Conservation (phyloP, 2,888 invertebrate species). For the Morinoia aosen region DNA sequence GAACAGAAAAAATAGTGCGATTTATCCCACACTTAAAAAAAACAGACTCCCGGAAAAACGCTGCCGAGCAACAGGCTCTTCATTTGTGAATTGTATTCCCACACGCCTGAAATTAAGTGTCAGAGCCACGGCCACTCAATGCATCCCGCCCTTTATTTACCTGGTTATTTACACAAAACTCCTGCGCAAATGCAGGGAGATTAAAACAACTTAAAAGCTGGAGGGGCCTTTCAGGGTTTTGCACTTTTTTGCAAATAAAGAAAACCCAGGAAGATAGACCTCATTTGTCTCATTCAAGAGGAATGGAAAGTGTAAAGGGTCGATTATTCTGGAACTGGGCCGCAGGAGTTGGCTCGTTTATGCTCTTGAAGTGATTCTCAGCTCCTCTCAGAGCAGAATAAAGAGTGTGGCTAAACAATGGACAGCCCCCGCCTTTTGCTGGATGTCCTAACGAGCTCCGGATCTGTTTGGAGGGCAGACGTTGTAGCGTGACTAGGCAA, state of each 20-base stretch:
- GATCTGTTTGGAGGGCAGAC: background rate
- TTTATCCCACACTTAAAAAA: background rate
- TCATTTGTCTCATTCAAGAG: slow-evolving; percentile 4
- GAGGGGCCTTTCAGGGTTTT: background rate
- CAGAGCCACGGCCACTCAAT: background rate
- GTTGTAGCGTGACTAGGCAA: background rate
- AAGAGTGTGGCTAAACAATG: slow-evolving; percentile 15
- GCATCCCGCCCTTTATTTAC: background rate
- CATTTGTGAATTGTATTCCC: background rate
- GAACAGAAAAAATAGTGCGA: background rate
- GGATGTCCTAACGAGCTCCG: slow-evolving; percentile 1
- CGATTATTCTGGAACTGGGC: slow-evolving; percentile 1
- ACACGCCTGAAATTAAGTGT: background rate
- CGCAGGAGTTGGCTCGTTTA: background rate
- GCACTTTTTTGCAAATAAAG: background rate
- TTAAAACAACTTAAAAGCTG: background rate
- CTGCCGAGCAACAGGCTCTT: background rate
- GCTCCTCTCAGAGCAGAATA: background rate
- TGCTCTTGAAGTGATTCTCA: slow-evolving; percentile 26
- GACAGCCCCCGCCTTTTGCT: background rate
- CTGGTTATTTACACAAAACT: background rate
- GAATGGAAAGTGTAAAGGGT: slow-evolving; percentile 4
- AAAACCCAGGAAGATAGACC: background rate
- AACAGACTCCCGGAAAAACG: background rate
- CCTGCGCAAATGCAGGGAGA: background rate